Evolutionary conservation across 92 coral and sea anemone genomes (phyloP).

Genomic region (Porites evermanni): DNA sequence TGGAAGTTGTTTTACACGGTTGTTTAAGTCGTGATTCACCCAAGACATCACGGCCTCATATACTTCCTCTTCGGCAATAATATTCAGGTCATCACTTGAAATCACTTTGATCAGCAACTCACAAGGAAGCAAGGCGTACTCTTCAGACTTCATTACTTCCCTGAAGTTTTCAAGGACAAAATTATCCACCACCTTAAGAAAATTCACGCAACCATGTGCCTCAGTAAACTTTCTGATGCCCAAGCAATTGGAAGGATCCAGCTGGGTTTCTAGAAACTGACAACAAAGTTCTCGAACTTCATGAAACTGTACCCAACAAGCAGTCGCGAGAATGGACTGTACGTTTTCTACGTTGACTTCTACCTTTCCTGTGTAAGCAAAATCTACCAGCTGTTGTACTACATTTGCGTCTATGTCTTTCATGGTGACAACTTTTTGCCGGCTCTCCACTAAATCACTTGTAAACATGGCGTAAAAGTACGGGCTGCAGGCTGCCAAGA

Average conservation of each 20-base stretch:
- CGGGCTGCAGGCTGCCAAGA: slow-evolving; percentile 93
- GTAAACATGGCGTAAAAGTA: slow-evolving; percentile 99
- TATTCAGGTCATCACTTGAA: slow-evolving; percentile 93
- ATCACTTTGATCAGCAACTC: slow-evolving; percentile 93
- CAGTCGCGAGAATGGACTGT: slow-evolving; percentile 87
- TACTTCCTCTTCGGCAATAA: slow-evolving; percentile 85
- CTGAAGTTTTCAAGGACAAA: slow-evolving; percentile 89
- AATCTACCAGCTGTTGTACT: slow-evolving; percentile 91
- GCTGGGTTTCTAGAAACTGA: slow-evolving; percentile 91
- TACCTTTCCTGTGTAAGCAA: slow-evolving; percentile 92
- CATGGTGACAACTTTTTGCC: slow-evolving; percentile 92
- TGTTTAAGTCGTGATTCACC: slow-evolving; percentile 90
- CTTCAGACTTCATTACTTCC: slow-evolving; percentile 95
- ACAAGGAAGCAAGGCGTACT: slow-evolving; percentile 89
- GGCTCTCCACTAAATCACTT: slow-evolving; percentile 96
- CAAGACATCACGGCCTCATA: slow-evolving; percentile 96
- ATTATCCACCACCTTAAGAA: slow-evolving; percentile 87
- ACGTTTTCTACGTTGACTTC: slow-evolving; percentile 93
- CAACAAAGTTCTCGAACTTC: slow-evolving; percentile 96
- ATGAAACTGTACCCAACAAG: slow-evolving; percentile 91
- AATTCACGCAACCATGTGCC: slow-evolving; percentile 91
- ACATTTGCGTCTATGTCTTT: slow-evolving; percentile 86
- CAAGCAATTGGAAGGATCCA: slow-evolving; percentile 97
- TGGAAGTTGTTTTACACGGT: slow-evolving; percentile 81
- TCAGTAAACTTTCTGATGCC: slow-evolving; percentile 97